Conservation (phyloP, 2,888 invertebrate species). For the Diogma glabrata region DNA sequence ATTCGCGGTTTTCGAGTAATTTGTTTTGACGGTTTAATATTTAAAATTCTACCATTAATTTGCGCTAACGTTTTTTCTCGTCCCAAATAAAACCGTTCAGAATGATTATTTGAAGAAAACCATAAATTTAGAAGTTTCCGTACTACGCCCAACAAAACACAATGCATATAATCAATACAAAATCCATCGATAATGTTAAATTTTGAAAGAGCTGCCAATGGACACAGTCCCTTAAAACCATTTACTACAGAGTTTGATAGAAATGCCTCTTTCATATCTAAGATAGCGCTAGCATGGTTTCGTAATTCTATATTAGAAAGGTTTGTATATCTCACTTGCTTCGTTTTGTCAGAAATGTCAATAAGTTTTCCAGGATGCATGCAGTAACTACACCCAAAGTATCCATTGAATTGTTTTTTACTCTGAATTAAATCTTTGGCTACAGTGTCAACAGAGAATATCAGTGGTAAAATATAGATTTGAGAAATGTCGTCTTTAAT, state of each 20-base stretch:
- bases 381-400: constrained; percentile 9
- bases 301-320: neutral
- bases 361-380: neutral
- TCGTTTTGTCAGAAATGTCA: neutral
- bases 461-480: neutral
- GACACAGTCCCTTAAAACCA: constrained; percentile 5
- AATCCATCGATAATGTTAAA: constrained; percentile 3
- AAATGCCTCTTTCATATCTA: neutral
- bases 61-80: neutral
- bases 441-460: constrained; percentile 1
- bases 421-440: neutral
- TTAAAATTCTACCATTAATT: neutral
- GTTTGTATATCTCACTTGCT: neutral
- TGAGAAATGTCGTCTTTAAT: neutral
- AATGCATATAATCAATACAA: constrained; percentile 9
- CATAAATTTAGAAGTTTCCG: neutral
- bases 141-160: constrained; percentile 3
- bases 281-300: neutral
- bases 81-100: neutral
- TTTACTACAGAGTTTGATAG: neutral
- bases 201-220: neutral
- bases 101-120: neutral
- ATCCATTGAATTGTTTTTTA: constrained; percentile 5
- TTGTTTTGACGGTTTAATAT: neutral
- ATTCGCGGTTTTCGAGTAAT: neutral